Evolutionary conservation across 2,888 invertebrate genomes (phyloP), one percentile per base, ranked within the genome.

Genomic region (Entomobrya multifasciata): DNA sequence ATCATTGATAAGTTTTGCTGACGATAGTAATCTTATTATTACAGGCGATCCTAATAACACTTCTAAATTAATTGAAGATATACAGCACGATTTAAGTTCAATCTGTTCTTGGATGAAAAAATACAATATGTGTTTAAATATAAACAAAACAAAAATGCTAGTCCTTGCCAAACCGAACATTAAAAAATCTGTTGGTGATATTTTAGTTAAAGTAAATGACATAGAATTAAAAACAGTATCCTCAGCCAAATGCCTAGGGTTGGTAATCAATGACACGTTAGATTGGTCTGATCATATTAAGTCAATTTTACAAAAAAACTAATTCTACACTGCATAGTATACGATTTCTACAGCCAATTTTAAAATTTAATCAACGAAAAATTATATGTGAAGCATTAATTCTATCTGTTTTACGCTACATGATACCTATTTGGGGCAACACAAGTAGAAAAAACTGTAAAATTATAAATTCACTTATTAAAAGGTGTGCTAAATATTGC

Each of bases 121-220:
- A 5, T 82, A 87, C 67, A 41, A 60, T 10, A n/a, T n/a, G n/a
- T n/a, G n/a, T n/a, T n/a, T n/a, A n/a, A n/a, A n/a, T n/a, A n/a
- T n/a, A n/a, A n/a, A 87, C 82, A 82, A 36, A 57, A 87, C 87
- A 0, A 49, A 87, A 70, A 65, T 87, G 36, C 60, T 87, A 6
- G n/a, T 80, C 8, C 2, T 86, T 11, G 72, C 79, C 1, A 72
- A 60, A 25, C 47, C 86, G 11, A 20, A 55, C 1, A 27, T 76
- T 17, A 15, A 20, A 15, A n/a, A 25, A 17, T 52, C 52, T 20
- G 15, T 76, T n/a, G 30, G 30, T 1, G 36, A 55, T 15, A 55
- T 76, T 17, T 6, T 11, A 11, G 13, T 76, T 17, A n/a, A n/a
- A 1, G 15, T 76, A 17, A 15, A 55, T 17, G 20, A 30, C 10